A percentile compares a stretch with the other conserved stretches of the same genome.
These are phyloP conservation scores for Drosophila picticornis DNA, from an alignment of 2,888 invertebrate species.

Conservation along the genomic window DNA sequence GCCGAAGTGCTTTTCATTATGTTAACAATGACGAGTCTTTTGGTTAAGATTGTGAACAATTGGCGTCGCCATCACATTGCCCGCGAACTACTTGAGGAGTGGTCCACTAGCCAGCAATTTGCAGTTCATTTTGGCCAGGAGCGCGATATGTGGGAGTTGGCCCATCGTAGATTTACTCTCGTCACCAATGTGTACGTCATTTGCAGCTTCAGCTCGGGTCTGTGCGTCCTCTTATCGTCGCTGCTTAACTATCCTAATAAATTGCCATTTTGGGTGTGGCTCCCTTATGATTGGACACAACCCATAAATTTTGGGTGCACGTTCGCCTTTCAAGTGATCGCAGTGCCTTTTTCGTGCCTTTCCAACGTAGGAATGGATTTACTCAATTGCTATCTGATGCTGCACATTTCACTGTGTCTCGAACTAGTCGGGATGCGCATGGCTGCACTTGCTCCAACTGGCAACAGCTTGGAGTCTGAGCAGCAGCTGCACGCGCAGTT, in stretches of 20 bases:
- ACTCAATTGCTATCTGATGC: conserved; percentile 59
- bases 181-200: conserved; percentile 20
- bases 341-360: conserved; percentile 31
- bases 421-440: conserved; percentile 55
- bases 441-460: conserved; percentile 11
- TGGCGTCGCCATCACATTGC: conserved; percentile 47
- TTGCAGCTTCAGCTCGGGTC: conserved; percentile 42
- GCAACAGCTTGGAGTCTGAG: conserved; percentile 1
- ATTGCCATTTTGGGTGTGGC: conserved; percentile 56
- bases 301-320: conserved; percentile 42
- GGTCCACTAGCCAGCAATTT: conserved; percentile 39
- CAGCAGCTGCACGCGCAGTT: conserved; percentile 22
- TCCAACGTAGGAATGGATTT: conserved; percentile 45
- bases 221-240: conserved; percentile 31
- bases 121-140: conserved; percentile 21
- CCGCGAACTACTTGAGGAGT: conserved; percentile 43
- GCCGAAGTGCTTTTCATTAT: conserved; percentile 47
- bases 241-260: conserved; percentile 47
- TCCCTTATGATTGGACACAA: conserved; percentile 53
- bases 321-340: conserved; percentile 34
- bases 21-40: conserved; percentile 45
- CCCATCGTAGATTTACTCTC: conserved; percentile 39
- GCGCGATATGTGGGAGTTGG: conserved; percentile 34
- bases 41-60: conserved; percentile 44
- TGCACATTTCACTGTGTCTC: conserved; percentile 53